Conservation (phyloP, 2,113 vertebrate genomes). For the Neotragus pygmaeus region DNA sequence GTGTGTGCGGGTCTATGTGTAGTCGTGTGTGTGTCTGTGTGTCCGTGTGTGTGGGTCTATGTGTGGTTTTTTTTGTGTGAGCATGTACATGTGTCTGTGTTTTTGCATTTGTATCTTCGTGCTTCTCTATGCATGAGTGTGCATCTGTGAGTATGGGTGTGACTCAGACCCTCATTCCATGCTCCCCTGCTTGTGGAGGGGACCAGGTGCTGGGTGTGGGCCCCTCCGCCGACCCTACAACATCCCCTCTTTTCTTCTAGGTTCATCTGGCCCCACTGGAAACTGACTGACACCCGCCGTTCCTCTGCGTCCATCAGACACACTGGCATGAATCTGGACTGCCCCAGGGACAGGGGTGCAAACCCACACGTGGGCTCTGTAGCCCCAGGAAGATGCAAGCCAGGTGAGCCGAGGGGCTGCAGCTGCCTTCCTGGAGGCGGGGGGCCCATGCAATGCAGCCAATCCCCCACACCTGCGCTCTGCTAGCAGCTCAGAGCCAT, state of each 20-base stretch:
- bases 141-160: not conserved
- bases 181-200: not conserved
- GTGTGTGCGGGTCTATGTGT: not conserved
- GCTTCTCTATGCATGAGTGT: not conserved
- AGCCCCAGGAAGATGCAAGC: not conserved
- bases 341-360: not conserved
- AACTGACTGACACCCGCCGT: fast-evolving
- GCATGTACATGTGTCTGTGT: too few species aligned
- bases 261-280: not conserved
- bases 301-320: fast-evolving
- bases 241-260: not conserved
- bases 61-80: not conserved
- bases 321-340: fast-evolving
- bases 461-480: fast-evolving
- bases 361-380: too few species aligned
- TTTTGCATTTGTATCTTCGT: not conserved
- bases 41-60: fast-evolving
- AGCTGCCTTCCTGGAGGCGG: not conserved
- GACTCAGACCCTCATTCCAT: not conserved
- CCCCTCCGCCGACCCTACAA: fast-evolving
- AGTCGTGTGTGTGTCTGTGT: not conserved
- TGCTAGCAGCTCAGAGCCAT: not conserved
- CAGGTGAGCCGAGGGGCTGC: fast-evolving
- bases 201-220: not conserved
- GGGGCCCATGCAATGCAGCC: too few species aligned